These are phyloP conservation scores for Cantharis flavilabris DNA, from an alignment of 2,888 invertebrate species.

Conservation along the genomic window DNA sequence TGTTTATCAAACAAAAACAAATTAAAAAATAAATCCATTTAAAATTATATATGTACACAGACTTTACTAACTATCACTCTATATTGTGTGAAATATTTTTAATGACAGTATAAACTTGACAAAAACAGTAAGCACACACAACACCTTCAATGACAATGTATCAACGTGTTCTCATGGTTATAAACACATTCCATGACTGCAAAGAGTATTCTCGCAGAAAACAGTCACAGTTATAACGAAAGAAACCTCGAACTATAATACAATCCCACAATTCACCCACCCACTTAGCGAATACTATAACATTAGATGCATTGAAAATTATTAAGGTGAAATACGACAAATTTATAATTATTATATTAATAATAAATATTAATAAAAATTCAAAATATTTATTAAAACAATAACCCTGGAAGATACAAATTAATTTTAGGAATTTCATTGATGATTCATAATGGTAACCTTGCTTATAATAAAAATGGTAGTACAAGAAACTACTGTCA, in stretches of 20 bases:
- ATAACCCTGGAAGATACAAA: not conserved
- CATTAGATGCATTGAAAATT: not conserved
- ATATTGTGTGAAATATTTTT: not conserved
- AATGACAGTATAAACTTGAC: not conserved
- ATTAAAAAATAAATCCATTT: not conserved
- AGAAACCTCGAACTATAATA: conserved; percentile 21
- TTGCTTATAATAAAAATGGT: not conserved
- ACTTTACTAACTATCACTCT: not conserved
- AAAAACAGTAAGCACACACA: conserved; percentile 7
- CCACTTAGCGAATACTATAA: not conserved
- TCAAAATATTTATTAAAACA: not conserved
- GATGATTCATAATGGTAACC: not conserved
- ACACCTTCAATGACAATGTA: conserved; percentile 37
- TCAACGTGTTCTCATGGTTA: conserved; percentile 46
- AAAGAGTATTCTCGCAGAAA: conserved; percentile 39
- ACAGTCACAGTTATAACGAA: conserved; percentile 34
- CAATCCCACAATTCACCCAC: conserved; percentile 29
- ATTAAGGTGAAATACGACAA: not conserved
- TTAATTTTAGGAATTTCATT: not conserved
- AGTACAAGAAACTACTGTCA: not conserved
- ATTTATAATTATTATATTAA: not conserved
- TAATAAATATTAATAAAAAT: not conserved
- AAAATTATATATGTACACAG: not conserved
- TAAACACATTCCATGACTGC: conserved; percentile 44
- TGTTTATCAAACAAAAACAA: not conserved